Evolutionary conservation across 2,888 invertebrate species (phyloP), one percentile per base, ranked within the genome.

Genomic region (Tipula vernalis): DNA sequence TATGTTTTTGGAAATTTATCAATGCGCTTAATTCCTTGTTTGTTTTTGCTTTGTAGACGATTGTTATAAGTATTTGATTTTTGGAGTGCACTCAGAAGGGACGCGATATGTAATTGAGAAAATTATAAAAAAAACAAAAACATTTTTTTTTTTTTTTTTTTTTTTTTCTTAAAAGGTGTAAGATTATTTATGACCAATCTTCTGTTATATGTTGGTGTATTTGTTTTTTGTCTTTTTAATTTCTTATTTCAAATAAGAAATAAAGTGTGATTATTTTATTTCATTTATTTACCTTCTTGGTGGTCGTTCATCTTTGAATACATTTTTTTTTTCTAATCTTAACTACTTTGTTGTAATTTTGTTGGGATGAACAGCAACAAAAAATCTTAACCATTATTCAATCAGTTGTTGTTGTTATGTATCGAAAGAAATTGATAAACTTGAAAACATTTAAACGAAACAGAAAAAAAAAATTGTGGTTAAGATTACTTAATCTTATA

Each of bases 381-480:
- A 18, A 71, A 28, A 71, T 71, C 71, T 71, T 71, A 71, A 28
- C 71, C 71, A 71, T 28, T 71, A 71, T 71, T 71, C 71, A 71
- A 71, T 71, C 10, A 2, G 71, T 3, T 71, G 71, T 28, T 71
- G 71, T 71, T 71, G 28, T 12, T 71, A 4, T 71, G 28, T 71
- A 71, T 71, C 71, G 71, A 71, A 71, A 28, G 71, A 71, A 28
- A 71, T 18, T 71, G 71, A 71, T 71, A 71, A 71, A 71, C 71
- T 71, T 71, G 71, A 71, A 71, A 71, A 71, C 71, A 71, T 71
- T 71, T 71, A 71, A 71, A 71, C 71, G 71, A 71, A 71, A 71
- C 71, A 71, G 28, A 28, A 28, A 28, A 28, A n/a, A 71, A 18
- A 71, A 71, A 71, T 71, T 28, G 10, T 71, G 71, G 71, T 71